Base-by-base conservation (phyloP, 2,113 vertebrate genomes). In the Theropithecus gelada region DNA sequence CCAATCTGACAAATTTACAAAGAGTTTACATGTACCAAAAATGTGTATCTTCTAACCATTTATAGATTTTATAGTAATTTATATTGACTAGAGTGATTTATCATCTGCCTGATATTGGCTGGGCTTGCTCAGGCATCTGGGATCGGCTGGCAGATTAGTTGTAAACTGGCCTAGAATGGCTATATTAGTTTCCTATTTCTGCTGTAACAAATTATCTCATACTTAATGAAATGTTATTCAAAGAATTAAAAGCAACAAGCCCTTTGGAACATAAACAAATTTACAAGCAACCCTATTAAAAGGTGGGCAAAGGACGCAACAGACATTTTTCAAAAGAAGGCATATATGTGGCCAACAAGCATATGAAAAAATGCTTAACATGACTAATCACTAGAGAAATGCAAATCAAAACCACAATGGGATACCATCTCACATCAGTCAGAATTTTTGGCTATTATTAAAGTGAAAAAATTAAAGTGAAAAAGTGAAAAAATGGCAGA, bases 21-120 rank as follows among this genome's bases (percentile, higher is more conserved):
- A 91, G 3, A 17, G 16, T 80, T 95, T 97, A 0, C 59, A n/a
- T 93, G 93, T 94, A 59, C 20, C 57, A 88, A 83, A 90, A 83
- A 30, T 70, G 81, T 40, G 7, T 80, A 18, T 50, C 10, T 79
- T 88, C 75, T 50, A 85, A 96, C 52, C 83, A 12, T 72, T 91
- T 30, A 88, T 48, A 55, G 79, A 12, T 76, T 82, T 93, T 55
- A 89, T 30, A 84, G 40, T 18, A 75, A 45, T 59, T 88, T 66
- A 16, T 81, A 57, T 57, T 57, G 48, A 14, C 0, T n/a, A 91
- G 27, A 6, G 20, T 78, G 6, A 32, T 61, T 89, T 91, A 55
- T 55, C 13, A 32, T 45, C 35, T 94, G 59, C 6, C 43, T 88
- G 32, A 83, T 30, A n/a, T 27, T 78, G 16, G 30, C 30, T 83